Evolutionary conservation across 1,140 invertebrate species (phyloP), one percentile per base, ranked within the genome.

Genomic region (Microplitis mediator): DNA sequence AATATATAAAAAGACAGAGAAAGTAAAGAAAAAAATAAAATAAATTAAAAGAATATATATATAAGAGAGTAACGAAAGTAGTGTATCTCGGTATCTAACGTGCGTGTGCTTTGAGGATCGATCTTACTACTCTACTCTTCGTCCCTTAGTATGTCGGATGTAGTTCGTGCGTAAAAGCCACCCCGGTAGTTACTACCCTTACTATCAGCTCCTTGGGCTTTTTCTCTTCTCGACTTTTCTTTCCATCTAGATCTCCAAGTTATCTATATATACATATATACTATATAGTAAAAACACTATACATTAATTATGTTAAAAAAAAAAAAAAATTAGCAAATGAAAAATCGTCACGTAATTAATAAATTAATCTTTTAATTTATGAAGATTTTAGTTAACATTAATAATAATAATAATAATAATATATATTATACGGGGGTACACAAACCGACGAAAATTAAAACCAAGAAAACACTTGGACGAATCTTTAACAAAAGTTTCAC

Each of bases 401-500:
- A 62, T 60, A 51, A 39, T 62, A 14, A 34, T 3, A 35, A 58
- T 14, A 70, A 51, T 62, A 23, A 23, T 32, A 58, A 61, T 69
- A 61, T 9, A 54, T 54, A 58, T 58, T 58, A 4, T 58, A 31
- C 23, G 8, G 39, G 39, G 39, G 23, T 31, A 58, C 4, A 31
- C 5, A 16, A 54, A 58, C 56, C 16, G 23, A 58, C 13, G 14
- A 58, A 31, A 58, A 58, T 23, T 31, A 6, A 8, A 58, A 31
- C 78, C 78, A 77, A 75, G 80, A 82, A 81, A 83, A 77, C 76
- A 79, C 78, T 78, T 74, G 66, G 77, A 76, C 76, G 75, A 76
- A 74, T 76, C 77, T 79, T 80, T 64, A 74, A 82, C 82, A 82
- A 83, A 82, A 82, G 81, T 82, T 84, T 84, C 78, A 82, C 83